phyloP scores from a whole-genome alignment of 2,888 invertebrate genomes.

The Aleiodes alternator region DNA sequence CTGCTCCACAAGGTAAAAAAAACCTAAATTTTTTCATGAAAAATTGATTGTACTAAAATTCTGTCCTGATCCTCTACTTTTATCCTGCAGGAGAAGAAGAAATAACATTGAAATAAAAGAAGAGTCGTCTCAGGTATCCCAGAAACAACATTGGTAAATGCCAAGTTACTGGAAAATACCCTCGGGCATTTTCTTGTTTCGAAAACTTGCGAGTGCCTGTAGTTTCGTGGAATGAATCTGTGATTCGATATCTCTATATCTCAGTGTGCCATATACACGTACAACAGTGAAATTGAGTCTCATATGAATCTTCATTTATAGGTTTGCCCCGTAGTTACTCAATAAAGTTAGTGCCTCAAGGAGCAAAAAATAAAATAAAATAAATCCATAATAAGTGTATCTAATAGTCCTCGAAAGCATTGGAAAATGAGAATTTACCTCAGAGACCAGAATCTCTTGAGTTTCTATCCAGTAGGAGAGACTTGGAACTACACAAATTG shows the following conservation, averaged over 20 bases:
- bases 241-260: conserved; percentile 25
- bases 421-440: too few species aligned
- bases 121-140: conserved; percentile 7
- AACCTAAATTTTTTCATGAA: too few species aligned
- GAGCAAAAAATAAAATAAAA: neutral
- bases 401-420: too few species aligned
- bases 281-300: conserved; percentile 6
- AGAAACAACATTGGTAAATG: conserved; percentile 36
- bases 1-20: too few species aligned
- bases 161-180: conserved; percentile 37
- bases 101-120: conserved; percentile 17
- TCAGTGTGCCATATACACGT: neutral
- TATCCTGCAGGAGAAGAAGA: neutral
- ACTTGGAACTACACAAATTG: conserved; percentile 1
- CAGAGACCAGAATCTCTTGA: too few species aligned
- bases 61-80: too few species aligned
- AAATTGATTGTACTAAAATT: too few species aligned
- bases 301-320: neutral
- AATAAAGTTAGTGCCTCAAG: neutral
- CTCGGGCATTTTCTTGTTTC: conserved; percentile 34
- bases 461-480: neutral
- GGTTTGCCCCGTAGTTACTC: neutral
- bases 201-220: conserved; percentile 9
- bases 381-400: neutral
- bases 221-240: conserved; percentile 35